Percentiles rank a stretch among this genome's conserved stretches.
These are phyloP conservation scores for Odontamblyopus rebecca DNA, from an alignment of 2,797 vertebrate genomes.

Conservation along the genomic window DNA sequence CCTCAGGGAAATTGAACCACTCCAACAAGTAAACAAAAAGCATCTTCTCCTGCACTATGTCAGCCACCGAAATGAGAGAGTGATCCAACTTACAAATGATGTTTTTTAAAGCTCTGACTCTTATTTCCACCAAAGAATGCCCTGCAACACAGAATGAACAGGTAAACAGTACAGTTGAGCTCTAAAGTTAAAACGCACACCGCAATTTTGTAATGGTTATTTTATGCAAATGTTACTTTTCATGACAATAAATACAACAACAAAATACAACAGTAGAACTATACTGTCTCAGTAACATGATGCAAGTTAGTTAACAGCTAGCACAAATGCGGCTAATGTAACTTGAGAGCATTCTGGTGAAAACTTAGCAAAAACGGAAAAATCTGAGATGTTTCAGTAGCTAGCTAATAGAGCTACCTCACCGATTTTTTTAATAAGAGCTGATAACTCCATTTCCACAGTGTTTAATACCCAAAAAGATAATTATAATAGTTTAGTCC, in stretches of 20 bases:
- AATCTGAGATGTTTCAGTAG: neutral
- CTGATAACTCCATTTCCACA: conserved; percentile 74
- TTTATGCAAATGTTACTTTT: neutral
- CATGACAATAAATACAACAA: neutral
- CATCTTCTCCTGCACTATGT: conserved; percentile 85
- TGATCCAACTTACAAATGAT: conserved; percentile 89
- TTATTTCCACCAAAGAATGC: conserved; percentile 89
- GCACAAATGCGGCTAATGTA: conserved; percentile 6
- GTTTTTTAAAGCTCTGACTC: conserved; percentile 87
- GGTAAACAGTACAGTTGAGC: conserved; percentile 8
- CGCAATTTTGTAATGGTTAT: neutral
- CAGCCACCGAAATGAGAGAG: conserved; percentile 78
- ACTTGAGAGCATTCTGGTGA: neutral
- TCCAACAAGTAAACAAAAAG: conserved; percentile 86
- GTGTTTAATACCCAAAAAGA: neutral
- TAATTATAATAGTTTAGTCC: neutral
- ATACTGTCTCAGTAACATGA: neutral
- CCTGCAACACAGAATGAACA: conserved; percentile 66
- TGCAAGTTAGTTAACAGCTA: conserved; percentile 13
- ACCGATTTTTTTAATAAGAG: conserved; percentile 81
- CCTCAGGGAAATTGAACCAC: conserved; percentile 94
- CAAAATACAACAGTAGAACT: neutral
- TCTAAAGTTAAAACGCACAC: neutral
- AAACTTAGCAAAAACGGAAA: conserved; percentile 20
- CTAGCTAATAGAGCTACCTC: conserved; percentile 30